Base-by-base conservation (phyloP, 2,888 invertebrate genomes). In the Horisme vitalbata region DNA sequence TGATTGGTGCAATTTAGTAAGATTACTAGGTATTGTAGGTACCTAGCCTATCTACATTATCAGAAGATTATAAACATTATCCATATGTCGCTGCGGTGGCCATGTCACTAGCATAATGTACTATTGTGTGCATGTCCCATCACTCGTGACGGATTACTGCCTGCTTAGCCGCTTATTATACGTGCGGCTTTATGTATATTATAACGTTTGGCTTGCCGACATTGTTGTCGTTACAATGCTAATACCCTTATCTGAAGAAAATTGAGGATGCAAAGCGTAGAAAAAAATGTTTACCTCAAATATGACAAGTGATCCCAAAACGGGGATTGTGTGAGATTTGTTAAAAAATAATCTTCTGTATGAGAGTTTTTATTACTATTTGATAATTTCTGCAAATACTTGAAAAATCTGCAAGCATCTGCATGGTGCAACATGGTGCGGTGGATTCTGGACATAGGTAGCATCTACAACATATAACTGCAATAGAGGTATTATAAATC, bases 71-170 rank as follows among this genome's bases (percentile, higher is more conserved):
- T 27, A 15, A 34, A 35, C 35, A 39, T 31, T 11, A 26, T 34
- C 24, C 18, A 13, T 11, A 32, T 31, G 45, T 43, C 39, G 28
- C 38, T 47, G 48, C 46, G 46, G 55, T 55, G 55, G 52, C 36
- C 53, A 33, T 30, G 45, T 50, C 52, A 49, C 55, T 47, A 35
- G 55, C 55, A 65, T 68, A 71, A 68, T 64, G 68, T 67, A 56
- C 65, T 62, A 72, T 84, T 82, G 80, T 83, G 61, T 50, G 65
- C 59, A 55, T 63, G 67, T 63, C 69, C 59, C 67, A 63, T 68
- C 71, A 60, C 71, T 66, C 66, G 71, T 85, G 83, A 87, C 84
- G 81, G 82, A 85, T 86, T 82, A 85, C 79, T 61, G 61, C 55
- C 66, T 70, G 67, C 69, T 81, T 74, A 82, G 72, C 75, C 74